phyloP scores from a whole-genome alignment of 1,140 invertebrate species.

The Chironomus striatipennis region DNA sequence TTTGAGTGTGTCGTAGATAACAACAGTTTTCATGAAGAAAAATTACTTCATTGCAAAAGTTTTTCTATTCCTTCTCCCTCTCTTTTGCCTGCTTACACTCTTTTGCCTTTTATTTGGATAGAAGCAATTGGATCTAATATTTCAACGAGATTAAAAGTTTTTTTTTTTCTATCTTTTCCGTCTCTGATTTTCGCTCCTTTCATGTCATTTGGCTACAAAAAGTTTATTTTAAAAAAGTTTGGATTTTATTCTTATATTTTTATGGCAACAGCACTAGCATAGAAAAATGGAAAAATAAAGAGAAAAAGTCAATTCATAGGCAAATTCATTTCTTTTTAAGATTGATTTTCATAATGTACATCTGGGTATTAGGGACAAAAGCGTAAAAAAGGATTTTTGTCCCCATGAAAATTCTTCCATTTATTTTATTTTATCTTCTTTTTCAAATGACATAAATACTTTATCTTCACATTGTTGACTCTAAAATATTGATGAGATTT shows the following conservation, averaged over 20 bases:
- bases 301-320: background rate
- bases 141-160: conserved; percentile 13
- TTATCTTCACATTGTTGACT: no score
- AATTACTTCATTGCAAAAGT: conserved; percentile 9
- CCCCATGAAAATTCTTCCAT: no score
- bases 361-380: no score
- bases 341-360: background rate
- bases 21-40: background rate
- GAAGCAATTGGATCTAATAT: conserved; percentile 8
- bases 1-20: background rate
- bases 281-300: background rate
- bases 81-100: background rate
- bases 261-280: no score
- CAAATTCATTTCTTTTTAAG: background rate
- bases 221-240: background rate
- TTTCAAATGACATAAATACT: no score
- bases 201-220: background rate
- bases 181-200: background rate
- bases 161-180: background rate
- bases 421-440: no score
- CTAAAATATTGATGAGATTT: no score
- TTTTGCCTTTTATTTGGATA: background rate
- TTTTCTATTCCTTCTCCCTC: background rate
- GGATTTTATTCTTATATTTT: no score
- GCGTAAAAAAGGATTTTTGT: no score